phyloP scores from a whole-genome alignment of 2,888 invertebrate species.

The Netelia inedita region DNA sequence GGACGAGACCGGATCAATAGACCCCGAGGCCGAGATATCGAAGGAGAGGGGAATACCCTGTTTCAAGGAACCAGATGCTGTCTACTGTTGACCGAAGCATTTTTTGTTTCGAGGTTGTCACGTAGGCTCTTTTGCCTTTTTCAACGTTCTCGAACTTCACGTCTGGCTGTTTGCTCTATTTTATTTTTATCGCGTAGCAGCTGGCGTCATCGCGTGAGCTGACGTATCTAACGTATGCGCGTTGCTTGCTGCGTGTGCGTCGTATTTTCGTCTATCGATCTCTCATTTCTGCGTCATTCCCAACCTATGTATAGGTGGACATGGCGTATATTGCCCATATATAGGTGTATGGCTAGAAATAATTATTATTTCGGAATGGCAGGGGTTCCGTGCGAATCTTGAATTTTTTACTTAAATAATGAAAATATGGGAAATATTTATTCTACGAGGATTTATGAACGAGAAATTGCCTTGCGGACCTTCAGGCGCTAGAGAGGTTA shows the following conservation, averaged over 20 bases:
- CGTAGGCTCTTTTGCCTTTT: not conserved
- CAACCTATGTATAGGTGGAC: not conserved
- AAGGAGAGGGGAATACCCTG: not conserved
- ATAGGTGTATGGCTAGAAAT: no score
- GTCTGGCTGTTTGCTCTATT: slow-evolving; percentile 5
- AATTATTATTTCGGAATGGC: no score
- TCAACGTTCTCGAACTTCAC: not conserved
- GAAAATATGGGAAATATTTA: no score
- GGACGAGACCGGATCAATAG: not conserved
- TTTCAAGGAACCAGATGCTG: not conserved
- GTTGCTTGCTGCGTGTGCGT: not conserved
- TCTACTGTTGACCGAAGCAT: not conserved
- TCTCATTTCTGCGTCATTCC: slow-evolving; percentile 10
- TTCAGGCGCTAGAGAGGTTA: no score
- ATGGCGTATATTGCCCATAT: not conserved
- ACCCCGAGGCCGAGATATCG: not conserved
- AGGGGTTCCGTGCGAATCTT: no score
- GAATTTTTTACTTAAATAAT: no score
- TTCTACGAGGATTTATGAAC: no score
- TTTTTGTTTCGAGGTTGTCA: not conserved
- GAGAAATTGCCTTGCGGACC: no score
- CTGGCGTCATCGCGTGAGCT: slow-evolving; percentile 50
- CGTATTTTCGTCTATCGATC: slow-evolving; percentile 33
- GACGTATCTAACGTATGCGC: slow-evolving; percentile 2
- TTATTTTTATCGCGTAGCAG: slow-evolving; percentile 50